phyloP scores from a whole-genome alignment of 2,888 invertebrate genomes.

The Drosophila paramelanica region DNA sequence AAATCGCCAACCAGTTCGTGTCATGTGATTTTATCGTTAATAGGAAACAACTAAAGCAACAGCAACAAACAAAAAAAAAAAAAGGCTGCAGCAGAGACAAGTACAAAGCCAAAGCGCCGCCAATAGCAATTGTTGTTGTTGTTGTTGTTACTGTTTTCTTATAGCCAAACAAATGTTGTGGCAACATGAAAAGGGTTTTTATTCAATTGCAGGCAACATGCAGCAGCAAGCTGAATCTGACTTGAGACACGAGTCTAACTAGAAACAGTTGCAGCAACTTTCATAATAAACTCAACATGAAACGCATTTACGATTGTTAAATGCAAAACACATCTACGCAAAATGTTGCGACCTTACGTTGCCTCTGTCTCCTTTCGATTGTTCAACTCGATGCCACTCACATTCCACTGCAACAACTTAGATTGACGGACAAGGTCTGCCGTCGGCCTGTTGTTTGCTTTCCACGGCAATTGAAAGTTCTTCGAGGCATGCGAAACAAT shows the following conservation, averaged over 20 bases:
- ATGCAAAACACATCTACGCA: slow-evolving; percentile 43
- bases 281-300: slow-evolving; percentile 67
- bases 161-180: slow-evolving; percentile 68
- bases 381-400: slow-evolving; percentile 9
- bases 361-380: slow-evolving; percentile 4
- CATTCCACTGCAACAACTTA: slow-evolving; percentile 55
- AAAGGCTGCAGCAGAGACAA: slow-evolving; percentile 60
- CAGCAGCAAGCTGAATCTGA: slow-evolving; percentile 18
- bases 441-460: slow-evolving; percentile 23
- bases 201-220: slow-evolving; percentile 70
- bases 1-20: slow-evolving; percentile 78
- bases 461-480: slow-evolving; percentile 40
- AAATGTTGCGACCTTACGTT: slow-evolving; percentile 34
- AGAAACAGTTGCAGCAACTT: slow-evolving; percentile 53
- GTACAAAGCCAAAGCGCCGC: slow-evolving; percentile 77
- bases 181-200: slow-evolving; percentile 75
- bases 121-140: slow-evolving; percentile 59
- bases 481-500: slow-evolving; percentile 16
- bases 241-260: slow-evolving; percentile 8
- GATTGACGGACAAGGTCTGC: slow-evolving; percentile 65
- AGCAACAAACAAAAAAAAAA: slow-evolving; percentile 12
- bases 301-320: slow-evolving; percentile 59
- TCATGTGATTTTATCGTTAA: slow-evolving; percentile 80
- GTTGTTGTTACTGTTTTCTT: slow-evolving; percentile 30
- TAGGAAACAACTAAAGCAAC: slow-evolving; percentile 76